A percentile compares a stretch with the other conserved stretches of the same genome.
Evolutionary conservation across 2,888 invertebrate species (phyloP).

Genomic region (Sminthurides aquaticus): DNA sequence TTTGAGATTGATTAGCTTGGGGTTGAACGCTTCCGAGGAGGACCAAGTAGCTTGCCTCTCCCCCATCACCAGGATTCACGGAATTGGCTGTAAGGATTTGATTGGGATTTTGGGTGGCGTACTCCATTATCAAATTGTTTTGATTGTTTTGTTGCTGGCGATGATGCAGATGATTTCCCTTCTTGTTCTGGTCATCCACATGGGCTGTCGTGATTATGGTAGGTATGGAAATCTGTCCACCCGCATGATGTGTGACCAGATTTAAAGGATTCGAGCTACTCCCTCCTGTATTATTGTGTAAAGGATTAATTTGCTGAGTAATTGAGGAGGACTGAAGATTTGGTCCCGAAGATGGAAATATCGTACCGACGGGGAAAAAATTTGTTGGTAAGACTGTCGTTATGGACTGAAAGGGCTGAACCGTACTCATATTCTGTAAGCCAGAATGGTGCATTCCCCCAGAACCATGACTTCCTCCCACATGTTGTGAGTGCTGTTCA

Average conservation of each 20-base stretch:
- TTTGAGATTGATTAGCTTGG: conserved; percentile 27
- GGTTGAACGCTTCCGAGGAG: conserved; percentile 17
- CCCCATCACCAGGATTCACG: neutral
- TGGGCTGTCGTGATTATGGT: conserved; percentile 45
- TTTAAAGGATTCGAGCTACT: conserved; percentile 28
- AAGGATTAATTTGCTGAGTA: conserved; percentile 50
- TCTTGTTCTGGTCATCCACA: conserved; percentile 34
- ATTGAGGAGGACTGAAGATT: conserved; percentile 45
- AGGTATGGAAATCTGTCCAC: conserved; percentile 44
- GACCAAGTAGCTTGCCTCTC: conserved; percentile 19
- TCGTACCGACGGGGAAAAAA: conserved; percentile 50
- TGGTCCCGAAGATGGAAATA: conserved; percentile 56
- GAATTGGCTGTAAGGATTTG: neutral
- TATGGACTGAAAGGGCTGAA: conserved; percentile 41
- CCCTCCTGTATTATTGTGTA: conserved; percentile 9
- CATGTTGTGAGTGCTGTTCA: conserved; percentile 15
- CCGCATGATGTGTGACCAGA: conserved; percentile 30
- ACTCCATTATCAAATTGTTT: conserved; percentile 17
- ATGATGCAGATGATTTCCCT: conserved; percentile 13
- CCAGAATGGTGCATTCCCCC: conserved; percentile 28
- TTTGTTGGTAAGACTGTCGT: conserved; percentile 42
- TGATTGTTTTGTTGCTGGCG: conserved; percentile 24
- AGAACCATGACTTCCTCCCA: conserved; percentile 12
- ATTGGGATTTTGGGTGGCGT: conserved; percentile 11
- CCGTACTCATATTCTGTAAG: conserved; percentile 33